Percentiles rank a stretch among this genome's conserved stretches.
These are phyloP conservation scores for Theretra japonica DNA, from an alignment of 2,888 invertebrate genomes.

Conservation along the genomic window DNA sequence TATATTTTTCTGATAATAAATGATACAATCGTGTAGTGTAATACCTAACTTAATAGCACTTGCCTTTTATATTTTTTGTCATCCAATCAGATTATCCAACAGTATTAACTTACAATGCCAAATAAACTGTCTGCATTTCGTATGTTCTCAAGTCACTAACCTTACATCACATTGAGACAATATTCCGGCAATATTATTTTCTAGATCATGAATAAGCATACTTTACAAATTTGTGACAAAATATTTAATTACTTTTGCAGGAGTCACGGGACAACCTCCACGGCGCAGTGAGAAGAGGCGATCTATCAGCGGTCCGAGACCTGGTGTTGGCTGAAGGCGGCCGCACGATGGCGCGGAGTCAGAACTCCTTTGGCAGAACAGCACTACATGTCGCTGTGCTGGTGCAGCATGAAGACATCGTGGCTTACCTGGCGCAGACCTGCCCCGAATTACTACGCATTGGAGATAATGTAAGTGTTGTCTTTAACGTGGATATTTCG, in stretches of 20 bases:
- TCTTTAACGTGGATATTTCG: no score
- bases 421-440: slow-evolving; percentile 89
- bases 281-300: slow-evolving; percentile 87
- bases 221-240: no score
- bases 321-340: slow-evolving; percentile 83
- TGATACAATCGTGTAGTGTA: no score
- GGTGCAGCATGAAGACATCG: slow-evolving; percentile 92
- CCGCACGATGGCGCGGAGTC: slow-evolving; percentile 71
- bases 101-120: no score
- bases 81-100: no score
- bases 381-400: slow-evolving; percentile 95
- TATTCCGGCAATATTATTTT: no score
- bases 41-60: no score
- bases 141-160: no score
- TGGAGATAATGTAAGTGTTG: slow-evolving; percentile 94
- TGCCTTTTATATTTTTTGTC: no score
- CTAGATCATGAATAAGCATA: no score
- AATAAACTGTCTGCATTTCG: no score
- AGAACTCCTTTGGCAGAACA: slow-evolving; percentile 89
- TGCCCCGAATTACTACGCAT: slow-evolving; percentile 90
- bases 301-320: slow-evolving; percentile 84
- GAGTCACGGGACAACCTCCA: slow-evolving; percentile 92
- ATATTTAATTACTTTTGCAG: slow-evolving; percentile 78
- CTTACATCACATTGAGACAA: background rate
- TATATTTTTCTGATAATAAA: no score